phyloP scores from a whole-genome alignment of 2,113 vertebrate species.

The Cryptoleucopteryx plumbea region DNA sequence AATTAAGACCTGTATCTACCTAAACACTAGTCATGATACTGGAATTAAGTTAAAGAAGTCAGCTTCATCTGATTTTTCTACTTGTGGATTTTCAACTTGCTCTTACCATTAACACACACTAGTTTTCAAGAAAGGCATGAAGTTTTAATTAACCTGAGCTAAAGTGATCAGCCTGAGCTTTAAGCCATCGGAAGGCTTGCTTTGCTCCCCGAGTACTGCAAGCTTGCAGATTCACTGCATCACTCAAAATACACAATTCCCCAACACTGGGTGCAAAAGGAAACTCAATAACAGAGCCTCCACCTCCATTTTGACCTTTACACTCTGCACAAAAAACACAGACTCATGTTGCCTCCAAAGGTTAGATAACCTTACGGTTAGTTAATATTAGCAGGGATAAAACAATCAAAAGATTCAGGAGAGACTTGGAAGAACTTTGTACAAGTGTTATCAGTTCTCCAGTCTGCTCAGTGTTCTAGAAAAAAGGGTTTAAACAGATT shows the following conservation, averaged over 20 bases:
- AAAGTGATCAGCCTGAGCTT: background rate
- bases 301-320: background rate
- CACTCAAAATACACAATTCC: background rate
- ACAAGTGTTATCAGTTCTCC: background rate
- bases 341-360: background rate
- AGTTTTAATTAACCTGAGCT: conserved; percentile 8
- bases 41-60: background rate
- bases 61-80: background rate
- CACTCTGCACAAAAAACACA: rapidly evolving
- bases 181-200: background rate
- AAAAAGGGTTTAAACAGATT: background rate
- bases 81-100: background rate
- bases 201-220: rapidly evolving
- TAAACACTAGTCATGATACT: background rate
- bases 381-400: background rate
- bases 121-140: background rate
- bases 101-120: background rate
- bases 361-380: background rate
- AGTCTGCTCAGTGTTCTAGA: background rate
- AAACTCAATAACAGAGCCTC: background rate
- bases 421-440: background rate
- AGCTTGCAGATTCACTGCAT: background rate
- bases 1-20: background rate
- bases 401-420: background rate
- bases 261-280: background rate